Evolutionary conservation across 2,888 invertebrate species (phyloP), one percentile per base, ranked within the genome.

Genomic region (Archips xylosteana): DNA sequence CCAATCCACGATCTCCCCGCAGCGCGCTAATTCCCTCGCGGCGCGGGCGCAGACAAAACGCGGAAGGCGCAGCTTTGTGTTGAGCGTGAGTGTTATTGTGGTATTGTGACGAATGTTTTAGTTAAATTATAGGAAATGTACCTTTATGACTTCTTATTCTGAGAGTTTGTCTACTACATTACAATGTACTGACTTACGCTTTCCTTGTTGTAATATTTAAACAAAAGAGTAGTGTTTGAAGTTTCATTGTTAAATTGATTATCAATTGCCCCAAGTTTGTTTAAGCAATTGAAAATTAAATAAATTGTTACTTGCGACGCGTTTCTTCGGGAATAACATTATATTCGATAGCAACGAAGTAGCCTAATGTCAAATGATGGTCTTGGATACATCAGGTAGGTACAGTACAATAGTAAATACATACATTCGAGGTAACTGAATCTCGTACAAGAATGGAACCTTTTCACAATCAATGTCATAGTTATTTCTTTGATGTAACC

Each of bases 41-140:
- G 91, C 90, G 82, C 79, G 83, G 77, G 82, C 75, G 75, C 75
- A 77, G 76, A 90, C 92, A 92, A 92, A 92, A 87, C 88, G 87
- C 92, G 92, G 92, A 92, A 91, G 91, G 78, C 23, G 63, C 66
- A 72, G 77, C 77, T 77, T 76, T 80, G 78, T 80, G 75, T 78
- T n/a, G 32, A 57, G 54, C 74, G 74, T 65, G 68, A 63, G 73
- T 42, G 57, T 73, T 69, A 73, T 73, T 63, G 73, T 63, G 3
- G 63, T 32, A 74, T 74, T 74, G 74, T 74, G 69, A 60, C 61
- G 54, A 47, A 61, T 61, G 64, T 65, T 63, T 57, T 42, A 64
- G 54, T 57, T 69, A 64, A 73, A 69, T 68, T 73, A 73, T 49
- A 68, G 73, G 71, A 54, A 32, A 36, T 12, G 6, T 47, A n/a